These are phyloP conservation scores for Andrena camellia DNA, from an alignment of 2,888 invertebrate species.

Conservation along the genomic window DNA sequence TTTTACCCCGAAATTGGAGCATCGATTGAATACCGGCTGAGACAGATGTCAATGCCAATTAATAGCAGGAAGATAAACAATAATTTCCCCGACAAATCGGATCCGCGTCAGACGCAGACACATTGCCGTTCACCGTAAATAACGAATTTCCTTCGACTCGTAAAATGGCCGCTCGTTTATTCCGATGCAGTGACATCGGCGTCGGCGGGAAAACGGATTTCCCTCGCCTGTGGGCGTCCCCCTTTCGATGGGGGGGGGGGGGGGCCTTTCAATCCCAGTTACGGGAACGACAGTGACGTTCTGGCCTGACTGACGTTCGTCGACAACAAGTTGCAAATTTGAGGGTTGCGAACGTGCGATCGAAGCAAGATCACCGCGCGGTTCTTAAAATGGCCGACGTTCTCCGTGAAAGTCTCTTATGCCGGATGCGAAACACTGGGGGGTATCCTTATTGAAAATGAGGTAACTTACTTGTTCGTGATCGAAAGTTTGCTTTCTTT, in stretches of 20 bases:
- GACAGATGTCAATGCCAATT: conserved; percentile 53
- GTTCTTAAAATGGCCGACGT: not conserved
- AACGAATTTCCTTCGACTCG: conserved; percentile 23
- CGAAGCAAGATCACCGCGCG: not conserved
- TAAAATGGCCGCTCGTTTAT: conserved; percentile 11
- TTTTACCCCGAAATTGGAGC: conserved; percentile 32
- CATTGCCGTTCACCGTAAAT: not conserved
- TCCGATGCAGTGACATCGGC: not conserved
- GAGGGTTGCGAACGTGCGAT: not conserved
- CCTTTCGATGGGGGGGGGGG: not conserved
- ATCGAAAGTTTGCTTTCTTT: too few species aligned
- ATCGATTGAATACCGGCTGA: conserved; percentile 45
- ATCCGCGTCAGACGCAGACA: not conserved
- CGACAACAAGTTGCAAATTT: conserved; percentile 30
- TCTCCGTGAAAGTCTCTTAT: not conserved
- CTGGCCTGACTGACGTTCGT: conserved; percentile 16
- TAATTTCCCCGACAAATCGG: conserved; percentile 18
- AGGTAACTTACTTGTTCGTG: too few species aligned
- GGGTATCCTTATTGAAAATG: too few species aligned
- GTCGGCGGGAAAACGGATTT: conserved; percentile 20
- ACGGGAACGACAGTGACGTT: conserved; percentile 26
- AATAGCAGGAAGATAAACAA: conserved; percentile 54
- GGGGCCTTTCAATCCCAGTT: conserved; percentile 19
- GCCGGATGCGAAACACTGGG: too few species aligned
- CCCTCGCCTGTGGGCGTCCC: not conserved